Conservation (phyloP, 2,113 vertebrate species). For the Lonchura striata region DNA sequence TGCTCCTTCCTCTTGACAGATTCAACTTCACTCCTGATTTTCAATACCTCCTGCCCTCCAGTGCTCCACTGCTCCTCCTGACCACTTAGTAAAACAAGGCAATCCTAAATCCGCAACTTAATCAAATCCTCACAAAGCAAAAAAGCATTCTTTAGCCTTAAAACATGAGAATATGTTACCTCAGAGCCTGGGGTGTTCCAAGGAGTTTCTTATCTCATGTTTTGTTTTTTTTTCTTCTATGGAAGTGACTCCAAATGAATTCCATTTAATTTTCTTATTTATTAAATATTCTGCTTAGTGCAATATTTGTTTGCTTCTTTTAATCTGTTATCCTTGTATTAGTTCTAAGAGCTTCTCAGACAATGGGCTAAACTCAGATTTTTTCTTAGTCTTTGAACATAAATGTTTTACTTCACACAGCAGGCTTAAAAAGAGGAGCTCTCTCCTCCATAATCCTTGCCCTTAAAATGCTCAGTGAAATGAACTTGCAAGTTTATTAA, state of each 20-base stretch:
- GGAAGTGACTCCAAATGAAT: not conserved
- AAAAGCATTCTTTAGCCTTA: not conserved
- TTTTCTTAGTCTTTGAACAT: not conserved
- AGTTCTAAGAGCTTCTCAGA: not conserved
- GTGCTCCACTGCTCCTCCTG: not conserved
- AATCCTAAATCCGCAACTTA: not conserved
- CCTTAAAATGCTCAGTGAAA: not conserved
- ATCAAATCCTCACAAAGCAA: not conserved
- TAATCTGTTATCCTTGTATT: not conserved
- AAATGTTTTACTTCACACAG: not conserved
- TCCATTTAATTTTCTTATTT: not conserved
- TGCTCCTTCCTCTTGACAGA: not conserved
- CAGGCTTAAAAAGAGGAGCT: not conserved
- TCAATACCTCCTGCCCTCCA: not conserved
- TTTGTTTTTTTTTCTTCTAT: not conserved
- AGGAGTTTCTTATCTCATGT: not conserved
- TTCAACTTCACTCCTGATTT: not conserved
- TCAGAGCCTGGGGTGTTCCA: not conserved
- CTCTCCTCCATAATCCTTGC: not conserved
- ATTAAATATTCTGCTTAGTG: not conserved
- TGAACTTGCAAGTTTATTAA: not conserved
- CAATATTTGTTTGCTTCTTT: not conserved
- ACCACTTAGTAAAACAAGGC: not conserved
- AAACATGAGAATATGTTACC: not conserved
- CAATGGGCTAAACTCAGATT: not conserved